Evolutionary conservation across 1,140 invertebrate species (phyloP).

Genomic region (Drosophila sechellia): DNA sequence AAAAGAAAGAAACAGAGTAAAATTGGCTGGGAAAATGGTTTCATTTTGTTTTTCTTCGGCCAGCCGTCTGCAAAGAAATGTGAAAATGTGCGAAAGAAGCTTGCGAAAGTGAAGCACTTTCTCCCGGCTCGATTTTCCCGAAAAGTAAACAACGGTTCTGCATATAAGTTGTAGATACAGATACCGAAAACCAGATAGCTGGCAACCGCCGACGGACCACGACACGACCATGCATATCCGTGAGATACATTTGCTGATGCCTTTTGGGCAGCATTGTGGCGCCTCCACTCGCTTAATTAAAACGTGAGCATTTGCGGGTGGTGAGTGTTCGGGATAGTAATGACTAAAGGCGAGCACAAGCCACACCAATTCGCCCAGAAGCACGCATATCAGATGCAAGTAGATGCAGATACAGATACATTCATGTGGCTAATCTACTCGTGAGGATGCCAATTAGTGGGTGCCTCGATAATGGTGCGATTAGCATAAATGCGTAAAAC

Average conservation of each 20-base stretch:
- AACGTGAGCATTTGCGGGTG: constrained; percentile 62
- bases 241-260: constrained; percentile 40
- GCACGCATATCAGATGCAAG: constrained; percentile 15
- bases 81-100: constrained; percentile 25
- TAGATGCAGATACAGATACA: background rate
- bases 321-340: constrained; percentile 18
- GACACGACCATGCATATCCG: constrained; percentile 27
- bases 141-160: constrained; percentile 37
- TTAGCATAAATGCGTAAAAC: constrained; percentile 48
- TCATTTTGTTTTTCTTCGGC: constrained; percentile 10
- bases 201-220: constrained; percentile 14
- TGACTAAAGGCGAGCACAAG: constrained; percentile 44
- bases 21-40: constrained; percentile 54
- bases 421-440: constrained; percentile 11
- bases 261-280: constrained; percentile 10
- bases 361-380: constrained; percentile 7
- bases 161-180: constrained; percentile 28
- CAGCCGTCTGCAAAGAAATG: background rate
- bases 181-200: constrained; percentile 14
- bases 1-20: constrained; percentile 12
- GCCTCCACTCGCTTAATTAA: constrained; percentile 54
- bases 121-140: constrained; percentile 13
- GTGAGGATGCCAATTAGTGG: constrained; percentile 51
- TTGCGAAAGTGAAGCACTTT: constrained; percentile 41
- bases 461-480: constrained; percentile 33